Base-by-base conservation (phyloP, 2,113 vertebrate genomes). In the Embiotoca jacksoni region DNA sequence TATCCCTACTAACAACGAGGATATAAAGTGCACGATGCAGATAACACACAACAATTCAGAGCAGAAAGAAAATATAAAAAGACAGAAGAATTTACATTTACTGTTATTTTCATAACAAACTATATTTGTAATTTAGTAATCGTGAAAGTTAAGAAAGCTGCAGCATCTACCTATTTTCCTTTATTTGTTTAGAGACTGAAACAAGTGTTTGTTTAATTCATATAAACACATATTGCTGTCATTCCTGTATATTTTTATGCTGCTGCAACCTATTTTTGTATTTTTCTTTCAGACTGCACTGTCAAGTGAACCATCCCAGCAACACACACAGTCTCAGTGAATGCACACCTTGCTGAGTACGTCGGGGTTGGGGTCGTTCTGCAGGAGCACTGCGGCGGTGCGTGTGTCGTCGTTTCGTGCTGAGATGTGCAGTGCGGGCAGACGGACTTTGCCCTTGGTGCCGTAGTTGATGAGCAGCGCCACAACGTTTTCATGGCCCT, bases 401-500 rank as follows among this genome's bases (percentile, higher is more conserved):
- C 98, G 96, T 0, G 98, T 99, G 94, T 99, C 98, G 0, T 99
- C 98, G 0, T 99, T 99, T 57, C 98, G 96, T 0, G 98, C 98
- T 0, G 98, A 97, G 0, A 99, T 99, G 93, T 99, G 98, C 85
- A 99, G 93, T 0, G 98, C 98, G 0, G 98, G 98, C 35, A 99
- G 96, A 1, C 97, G 97, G 54, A 99, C 98, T 83, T 98, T 99
- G 1, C 98, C 98, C 61, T 97, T 99, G 0, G 97, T 99, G 52
- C 98, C 98, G 0, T 98, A 98, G 92, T 98, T 99, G 84, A 99
- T 99, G 41, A 99, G 96, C 72, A 98, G 95, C 0, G 97, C 98
- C 61, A 99, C 98, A 33, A 99, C 97, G 0, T 98, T 99, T 93
- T 99, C 98, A 0, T 99, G 98, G 7, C 98, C 98, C 91, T 99